phyloP scores from a whole-genome alignment of 2,113 vertebrate species.

The Chiloscyllium plagiosum region DNA sequence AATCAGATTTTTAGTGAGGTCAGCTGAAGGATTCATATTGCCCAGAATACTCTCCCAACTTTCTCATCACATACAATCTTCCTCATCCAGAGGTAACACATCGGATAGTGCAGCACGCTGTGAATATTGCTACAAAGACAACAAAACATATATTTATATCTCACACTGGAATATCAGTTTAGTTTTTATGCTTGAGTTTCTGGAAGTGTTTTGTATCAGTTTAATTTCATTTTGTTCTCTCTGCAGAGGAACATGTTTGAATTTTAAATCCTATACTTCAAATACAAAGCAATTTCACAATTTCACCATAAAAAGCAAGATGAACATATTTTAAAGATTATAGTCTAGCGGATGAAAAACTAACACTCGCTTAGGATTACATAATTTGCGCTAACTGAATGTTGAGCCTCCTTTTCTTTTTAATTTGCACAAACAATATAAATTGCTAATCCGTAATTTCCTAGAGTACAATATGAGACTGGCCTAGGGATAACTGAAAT shows the following conservation, averaged over 20 bases:
- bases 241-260: not conserved
- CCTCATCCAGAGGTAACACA: not conserved
- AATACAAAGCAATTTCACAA: not conserved
- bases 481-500: too few relatives aligned
- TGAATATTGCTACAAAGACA: too few relatives aligned
- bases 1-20: not conserved
- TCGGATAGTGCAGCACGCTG: not conserved
- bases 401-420: not conserved
- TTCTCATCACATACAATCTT: too few relatives aligned
- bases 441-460: not conserved
- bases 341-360: not conserved
- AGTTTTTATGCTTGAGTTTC: not conserved
- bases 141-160: too few relatives aligned
- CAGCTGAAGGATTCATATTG: not conserved
- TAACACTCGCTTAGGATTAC: not conserved
- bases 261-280: not conserved
- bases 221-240: not conserved
- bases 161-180: not conserved
- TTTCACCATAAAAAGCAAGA: not conserved
- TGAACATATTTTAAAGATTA: not conserved
- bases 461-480: not conserved
- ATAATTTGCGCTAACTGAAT: not conserved
- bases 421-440: not conserved
- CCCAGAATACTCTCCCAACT: not conserved
- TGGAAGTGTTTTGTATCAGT: not conserved